These are phyloP conservation scores for Molossus alvarezi DNA, from an alignment of 2,797 vertebrate species.

Conservation along the genomic window DNA sequence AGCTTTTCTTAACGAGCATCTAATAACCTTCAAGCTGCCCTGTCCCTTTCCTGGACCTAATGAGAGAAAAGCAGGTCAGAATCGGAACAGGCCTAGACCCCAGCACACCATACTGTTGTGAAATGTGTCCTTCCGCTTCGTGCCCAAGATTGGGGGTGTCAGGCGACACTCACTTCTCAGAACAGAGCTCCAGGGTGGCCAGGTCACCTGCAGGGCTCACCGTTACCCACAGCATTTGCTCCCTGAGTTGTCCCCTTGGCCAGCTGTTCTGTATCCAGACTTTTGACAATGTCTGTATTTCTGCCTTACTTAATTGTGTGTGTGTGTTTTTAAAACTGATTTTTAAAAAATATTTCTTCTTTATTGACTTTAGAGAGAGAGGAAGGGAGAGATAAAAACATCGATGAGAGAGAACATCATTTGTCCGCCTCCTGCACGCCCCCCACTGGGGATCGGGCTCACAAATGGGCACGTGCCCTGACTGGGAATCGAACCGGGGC, in stretches of 20 bases:
- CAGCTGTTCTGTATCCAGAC: background rate
- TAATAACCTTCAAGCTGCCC: background rate
- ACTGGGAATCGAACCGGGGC: too few species aligned
- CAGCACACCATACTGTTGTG: background rate
- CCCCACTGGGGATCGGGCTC: too few species aligned
- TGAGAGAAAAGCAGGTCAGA: background rate
- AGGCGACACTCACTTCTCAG: background rate
- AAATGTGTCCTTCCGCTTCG: constrained; percentile 13
- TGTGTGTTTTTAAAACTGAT: too few species aligned
- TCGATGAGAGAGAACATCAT: too few species aligned
- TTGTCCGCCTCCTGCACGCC: too few species aligned
- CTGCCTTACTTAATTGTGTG: background rate
- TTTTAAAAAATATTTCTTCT: too few species aligned
- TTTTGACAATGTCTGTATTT: background rate
- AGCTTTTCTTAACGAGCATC: constrained; percentile 38
- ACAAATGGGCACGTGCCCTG: too few species aligned
- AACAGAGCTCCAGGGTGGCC: background rate
- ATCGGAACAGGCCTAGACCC: background rate
- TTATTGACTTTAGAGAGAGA: too few species aligned
- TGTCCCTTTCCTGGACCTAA: constrained; percentile 1
- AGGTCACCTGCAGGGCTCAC: background rate
- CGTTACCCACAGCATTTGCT: background rate
- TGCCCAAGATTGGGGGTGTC: background rate
- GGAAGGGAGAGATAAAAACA: too few species aligned
- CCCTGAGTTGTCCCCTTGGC: too few species aligned